Evolutionary conservation across 2,113 vertebrate genomes (phyloP), one percentile per base, ranked within the genome.

Genomic region (Indri indri): DNA sequence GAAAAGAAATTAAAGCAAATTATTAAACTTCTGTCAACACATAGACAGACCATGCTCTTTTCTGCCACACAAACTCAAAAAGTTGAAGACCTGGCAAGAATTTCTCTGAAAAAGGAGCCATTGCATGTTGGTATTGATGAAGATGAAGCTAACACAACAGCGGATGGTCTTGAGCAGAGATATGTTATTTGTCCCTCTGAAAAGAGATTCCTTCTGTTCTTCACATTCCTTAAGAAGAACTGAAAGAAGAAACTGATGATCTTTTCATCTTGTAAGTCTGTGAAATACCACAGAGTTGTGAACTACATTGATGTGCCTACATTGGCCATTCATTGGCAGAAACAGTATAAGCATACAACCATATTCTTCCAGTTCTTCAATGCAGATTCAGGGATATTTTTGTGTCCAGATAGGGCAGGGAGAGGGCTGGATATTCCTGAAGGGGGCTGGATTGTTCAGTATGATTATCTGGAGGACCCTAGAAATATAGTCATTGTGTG

Each of bases 1-100:
- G 99, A 99, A 98, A 99, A 99, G 97, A 99, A 99, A 94, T 99
- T 99, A 97, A 99, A 99, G 97, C 99, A 99, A 98, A 99, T 99
- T 98, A 99, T 99, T 98, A 99, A 99, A 97, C 99, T 99, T 94
- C 97, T 99, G 76, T 99, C 99, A 42, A 99, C 99, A 96, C 99
- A 98, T 96, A 99, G 99, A 22, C 99, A 99, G 98, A 99, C 99
- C 0, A 99, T 99, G 99, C 98, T 99, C 94, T 99, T 99, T 91
- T 99, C 99, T 81, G 99, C 99, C 94, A 99, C 99, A 4, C 99
- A 99, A 98, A 99, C 99, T 37, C 98, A 99, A n/a, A 99, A 99
- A 97, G 99, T 99, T 71, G 99, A 99, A 98, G 99, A 99, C 97
- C 95, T 99, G 97, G 99, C 99, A 16, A 99, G 99, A n/a, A 99